Base-by-base conservation (phyloP, 2,113 vertebrate genomes). In the Chaetops frenatus region DNA sequence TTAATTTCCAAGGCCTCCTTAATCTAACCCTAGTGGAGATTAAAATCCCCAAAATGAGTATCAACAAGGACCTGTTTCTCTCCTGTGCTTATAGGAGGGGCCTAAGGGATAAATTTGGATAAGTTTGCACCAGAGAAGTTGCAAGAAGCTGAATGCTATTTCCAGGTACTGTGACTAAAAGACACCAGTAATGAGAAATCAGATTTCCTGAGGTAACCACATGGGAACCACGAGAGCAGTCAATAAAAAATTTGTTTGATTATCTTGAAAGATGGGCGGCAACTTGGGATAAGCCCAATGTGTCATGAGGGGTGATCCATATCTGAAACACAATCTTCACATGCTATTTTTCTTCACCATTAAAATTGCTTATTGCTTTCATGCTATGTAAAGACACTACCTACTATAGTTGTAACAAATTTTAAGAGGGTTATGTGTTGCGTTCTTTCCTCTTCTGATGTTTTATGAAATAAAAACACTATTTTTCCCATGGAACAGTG, bases 191-290 rank as follows among this genome's bases (percentile, higher is more conserved):
- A 35, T 9, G 12, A 80, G 20, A 88, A 86, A 69, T n/a, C n/a
- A 53, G 17, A 4, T 77, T 65, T 73, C 13, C 22, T 71, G n/a
- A 60, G 10, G 7, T 72, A 20, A 28, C 23, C 15, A 20, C 15
- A 18, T 7, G 9, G 5, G 1, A 19, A 33, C 24, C 11, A 58
- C 3, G 5, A 45, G 4, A 3, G 0, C 7, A 54, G 24, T 22
- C 29, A 76, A 66, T 3, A 6, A 57, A 80, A 65, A 35, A 42
- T 22, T 23, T 40, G 2, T 83, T 58, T 58, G 17, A 51, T 44
- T 79, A 48, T 31, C 0, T 0, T 23, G 44, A 20, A 78, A 85
- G 35, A 38, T n/a, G 13, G 19, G 11, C 36, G 4, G 3, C 3
- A 84, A 71, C 3, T 8, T 33, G 5, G 2, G 14, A 72, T 67